These are phyloP conservation scores for Eilema caniola DNA, from an alignment of 2,888 invertebrate species.

Conservation along the genomic window DNA sequence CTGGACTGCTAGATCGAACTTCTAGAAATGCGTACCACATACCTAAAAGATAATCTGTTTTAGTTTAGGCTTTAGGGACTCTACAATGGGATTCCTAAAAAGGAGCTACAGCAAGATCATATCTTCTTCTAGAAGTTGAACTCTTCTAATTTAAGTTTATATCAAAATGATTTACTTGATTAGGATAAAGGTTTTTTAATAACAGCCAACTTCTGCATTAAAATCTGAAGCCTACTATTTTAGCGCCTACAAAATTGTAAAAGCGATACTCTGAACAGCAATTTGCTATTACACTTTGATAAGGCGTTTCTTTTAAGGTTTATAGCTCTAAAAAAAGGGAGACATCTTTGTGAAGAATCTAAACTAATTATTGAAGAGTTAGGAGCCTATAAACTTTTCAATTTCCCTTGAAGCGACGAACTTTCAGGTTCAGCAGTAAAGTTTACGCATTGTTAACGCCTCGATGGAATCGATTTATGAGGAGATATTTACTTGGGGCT, in stretches of 20 bases:
- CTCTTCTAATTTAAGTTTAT: neutral
- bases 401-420: slow-evolving; percentile 15
- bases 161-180: neutral
- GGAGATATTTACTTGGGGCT: slow-evolving; percentile 6
- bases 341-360: slow-evolving; percentile 9
- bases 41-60: too few species aligned
- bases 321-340: slow-evolving; percentile 13
- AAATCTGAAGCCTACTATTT: neutral
- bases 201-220: neutral
- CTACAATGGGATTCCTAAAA: too few species aligned
- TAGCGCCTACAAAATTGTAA: slow-evolving; percentile 3
- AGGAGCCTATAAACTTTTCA: slow-evolving; percentile 21
- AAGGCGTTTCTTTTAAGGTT: slow-evolving; percentile 16
- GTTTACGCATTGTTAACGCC: slow-evolving; percentile 14
- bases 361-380: slow-evolving; percentile 22
- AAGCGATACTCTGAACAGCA: slow-evolving; percentile 6
- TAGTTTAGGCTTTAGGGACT: too few species aligned
- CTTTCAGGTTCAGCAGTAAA: slow-evolving; percentile 19
- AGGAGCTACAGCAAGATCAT: neutral
- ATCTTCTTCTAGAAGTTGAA: too few species aligned
- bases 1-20: too few species aligned
- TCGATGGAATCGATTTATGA: slow-evolving; percentile 19
- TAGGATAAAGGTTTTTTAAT: too few species aligned
- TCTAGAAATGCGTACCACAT: too few species aligned
- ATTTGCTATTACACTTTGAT: slow-evolving; percentile 18